Evolutionary conservation across 2,888 invertebrate genomes (phyloP), one percentile per base, ranked within the genome.

Genomic region (Macaria notata): DNA sequence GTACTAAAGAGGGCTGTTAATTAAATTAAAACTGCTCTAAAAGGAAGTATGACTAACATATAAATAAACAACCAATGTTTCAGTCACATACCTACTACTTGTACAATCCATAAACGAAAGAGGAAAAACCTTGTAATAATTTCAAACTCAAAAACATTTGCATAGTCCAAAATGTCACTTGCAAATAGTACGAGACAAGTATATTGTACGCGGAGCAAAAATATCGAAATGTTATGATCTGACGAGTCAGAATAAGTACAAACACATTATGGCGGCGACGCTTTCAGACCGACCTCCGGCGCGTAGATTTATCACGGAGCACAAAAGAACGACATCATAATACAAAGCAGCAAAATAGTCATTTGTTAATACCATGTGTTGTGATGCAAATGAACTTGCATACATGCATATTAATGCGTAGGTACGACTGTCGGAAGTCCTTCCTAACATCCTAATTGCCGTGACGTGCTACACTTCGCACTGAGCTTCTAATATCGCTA

Each of bases 401-500:
- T 70, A 65, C 63, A 68, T 71, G 61, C 66, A 65, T 71, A 54
- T 33, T 61, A 65, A 69, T 64, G 54, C 41, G 41, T 65, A 65
- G 72, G 63, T 63, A 68, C 69, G 62, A 52, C 57, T 69, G 54
- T 61, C 65, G 79, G 81, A 82, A 81, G 72, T 79, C 73, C 78
- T 81, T 81, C 74, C 68, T 69, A 63, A 69, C 69, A 68, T 78
- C 73, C 78, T 81, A 79, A 80, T 76, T 70, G 68, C 49, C 54
- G 63, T 78, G 70, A 73, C 70, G 69, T 67, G 55, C 62, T 62
- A 50, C 57, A 63, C 61, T 69, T 69, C 59, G 61, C 69, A 66
- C 60, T 61, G 56, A 49, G 55, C 46, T 55, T 62, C 56, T 64
- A 70, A 66, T 64, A 50, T 49, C 56, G 61, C 56, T 64, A 70